Evolutionary conservation across 2,797 vertebrate genomes (phyloP), one percentile per base, ranked within the genome.

Genomic region (Xiphophorus birchmanni): DNA sequence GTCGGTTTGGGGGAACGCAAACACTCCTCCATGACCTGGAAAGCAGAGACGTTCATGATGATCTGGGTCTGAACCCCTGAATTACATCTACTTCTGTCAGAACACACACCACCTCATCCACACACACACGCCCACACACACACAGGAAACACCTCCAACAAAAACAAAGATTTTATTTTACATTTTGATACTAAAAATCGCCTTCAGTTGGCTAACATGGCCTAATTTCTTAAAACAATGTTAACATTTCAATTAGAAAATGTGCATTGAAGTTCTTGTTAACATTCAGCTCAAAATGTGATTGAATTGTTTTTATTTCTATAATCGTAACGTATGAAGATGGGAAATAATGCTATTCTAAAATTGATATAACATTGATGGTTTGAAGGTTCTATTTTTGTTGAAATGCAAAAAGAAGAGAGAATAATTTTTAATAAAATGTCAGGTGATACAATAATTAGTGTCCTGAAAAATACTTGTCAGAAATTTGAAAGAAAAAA

Each of bases 21-120:
- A 75, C 63, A 67, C 35, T 74, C 76, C 52, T 74, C 76, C 71
- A 32, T 75, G 37, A 77, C 74, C 74, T 77, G 71, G 42, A 73
- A 58, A 45, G 29, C 8, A 44, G 50, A 47, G 80, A 50, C 13
- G 2, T 44, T 71, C 13, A 1, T 29, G 80, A 71, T 73, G 74
- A 35, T 75, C 77, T 37, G 37, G 12, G 32, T 71, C 47, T 80
- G 60, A 82, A 74, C 67, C 56, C 12, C 45, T 73, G 71, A 56
- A 73, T 60, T 74, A 48, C 1, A 37, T 74, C 80, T 73, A 23
- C 77, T 75, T 80, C 40, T 75, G 73, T 44, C 40, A 6, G 35
- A 60, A 47, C 44, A 8, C 44, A 8, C 8, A 60, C 76, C 60
- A 71, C 67, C 47, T 78, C 45, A 65, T 37, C 32, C 35, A 65